Base-by-base conservation (phyloP, 2,888 invertebrate genomes). In the Therioaphis trifolii region DNA sequence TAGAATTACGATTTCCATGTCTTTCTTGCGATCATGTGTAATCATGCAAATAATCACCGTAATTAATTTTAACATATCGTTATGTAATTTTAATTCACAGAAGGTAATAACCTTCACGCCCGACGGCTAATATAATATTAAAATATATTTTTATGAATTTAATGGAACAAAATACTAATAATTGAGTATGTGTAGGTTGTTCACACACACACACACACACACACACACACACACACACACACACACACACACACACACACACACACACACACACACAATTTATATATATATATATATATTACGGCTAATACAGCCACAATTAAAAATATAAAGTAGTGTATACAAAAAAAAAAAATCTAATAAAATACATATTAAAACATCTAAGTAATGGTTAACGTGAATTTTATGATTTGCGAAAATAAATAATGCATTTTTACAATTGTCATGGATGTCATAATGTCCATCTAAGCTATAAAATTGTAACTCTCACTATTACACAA, bases 51-150 rank as follows among this genome's bases (percentile, higher is more conserved):
- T 40, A 40, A 40, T 40, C 58, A 40, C 15, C 74, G 9, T 58
- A 18, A 58, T 75, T 58, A 75, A 75, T 58, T 58, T n/a, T 15
- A 40, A 55, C 74, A 27, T 24, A 75, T 58, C 14, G 58, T 75
- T 75, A 24, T 75, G 74, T 18, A 75, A 75, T 75, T 55, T 35
- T 35, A 18, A 75, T 58, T 58, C 55, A 40, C 58, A 40, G 74
- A 55, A 75, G 74, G 21, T 4, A 52, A 5, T 74, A 55, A 74
- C 74, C 74, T 74, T 74, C 74, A 27, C 35, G 40, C 21, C 74
- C 55, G 35, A 55, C 24, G 55, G 74, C 74, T 24, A 40, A 75
- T 24, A n/a, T n/a, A 71, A 71, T 49, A 29, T 49, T 71, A 27
- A 71, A 71, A 49, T 24, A 49, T n/a, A 11, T 71, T 49, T 71